phyloP scores from a whole-genome alignment of 2,797 vertebrate species.

The Danio albolineatus region DNA sequence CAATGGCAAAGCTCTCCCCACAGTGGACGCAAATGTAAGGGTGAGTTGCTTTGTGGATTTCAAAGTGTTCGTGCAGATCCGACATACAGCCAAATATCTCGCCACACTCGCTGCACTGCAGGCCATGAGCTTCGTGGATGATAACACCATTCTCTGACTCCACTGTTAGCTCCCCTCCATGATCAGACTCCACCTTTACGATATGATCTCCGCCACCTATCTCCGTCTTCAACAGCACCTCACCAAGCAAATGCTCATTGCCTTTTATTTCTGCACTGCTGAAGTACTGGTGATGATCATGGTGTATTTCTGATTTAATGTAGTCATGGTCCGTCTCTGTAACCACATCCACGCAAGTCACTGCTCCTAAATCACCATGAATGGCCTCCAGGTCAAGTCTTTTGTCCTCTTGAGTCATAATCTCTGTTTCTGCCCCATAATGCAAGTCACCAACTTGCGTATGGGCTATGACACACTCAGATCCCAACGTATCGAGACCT shows the following conservation, averaged over 20 bases:
- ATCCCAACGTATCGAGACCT: constrained; percentile 86
- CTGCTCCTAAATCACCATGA: constrained; percentile 79
- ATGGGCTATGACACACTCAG: constrained; percentile 88
- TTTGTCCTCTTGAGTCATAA: constrained; percentile 84
- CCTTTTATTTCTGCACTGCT: constrained; percentile 74
- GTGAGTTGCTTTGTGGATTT: constrained; percentile 84
- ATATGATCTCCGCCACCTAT: constrained; percentile 74
- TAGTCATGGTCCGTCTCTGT: constrained; percentile 84
- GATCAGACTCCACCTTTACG: constrained; percentile 82
- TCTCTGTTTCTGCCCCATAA: constrained; percentile 84
- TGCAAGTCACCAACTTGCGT: constrained; percentile 86
- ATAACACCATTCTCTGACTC: constrained; percentile 85
- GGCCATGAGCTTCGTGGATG: constrained; percentile 84
- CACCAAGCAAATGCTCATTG: constrained; percentile 77
- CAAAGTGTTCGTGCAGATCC: constrained; percentile 85
- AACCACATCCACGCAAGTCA: constrained; percentile 81
- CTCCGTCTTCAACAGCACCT: constrained; percentile 81
- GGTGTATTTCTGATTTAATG: constrained; percentile 70
- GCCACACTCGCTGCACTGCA: constrained; percentile 85
- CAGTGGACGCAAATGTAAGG: constrained; percentile 85
- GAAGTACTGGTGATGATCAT: constrained; percentile 79
- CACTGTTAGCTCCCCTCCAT: constrained; percentile 82
- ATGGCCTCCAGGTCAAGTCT: constrained; percentile 81
- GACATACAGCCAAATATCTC: constrained; percentile 83
- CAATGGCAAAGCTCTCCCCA: constrained; percentile 84